phyloP scores from a whole-genome alignment of 2,888 invertebrate genomes.

The Catocala fraxini region DNA sequence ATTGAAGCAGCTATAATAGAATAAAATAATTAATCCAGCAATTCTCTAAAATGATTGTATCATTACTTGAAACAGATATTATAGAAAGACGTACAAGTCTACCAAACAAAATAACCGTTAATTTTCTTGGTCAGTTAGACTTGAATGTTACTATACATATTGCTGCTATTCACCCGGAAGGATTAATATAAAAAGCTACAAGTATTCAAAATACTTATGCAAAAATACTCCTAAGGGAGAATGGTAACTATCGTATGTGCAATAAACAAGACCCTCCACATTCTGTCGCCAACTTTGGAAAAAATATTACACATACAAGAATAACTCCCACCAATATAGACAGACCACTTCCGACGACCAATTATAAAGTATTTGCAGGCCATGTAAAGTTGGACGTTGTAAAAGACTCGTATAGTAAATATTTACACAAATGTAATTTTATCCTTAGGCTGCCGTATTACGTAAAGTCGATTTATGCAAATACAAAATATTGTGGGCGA shows the following conservation, averaged over 20 bases:
- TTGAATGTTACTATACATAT: neutral
- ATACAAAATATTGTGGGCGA: conserved; percentile 57
- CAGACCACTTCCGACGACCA: conserved; percentile 20
- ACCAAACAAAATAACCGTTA: neutral
- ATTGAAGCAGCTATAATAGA: too few relatives aligned
- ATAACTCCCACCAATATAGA: conserved; percentile 29
- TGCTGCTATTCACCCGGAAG: conserved; percentile 8
- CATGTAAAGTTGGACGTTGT: conserved; percentile 38
- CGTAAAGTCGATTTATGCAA: conserved; percentile 67
- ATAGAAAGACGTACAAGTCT: neutral
- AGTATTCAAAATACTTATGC: conserved; percentile 34
- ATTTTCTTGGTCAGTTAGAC: neutral
- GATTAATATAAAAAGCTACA: conserved; percentile 32
- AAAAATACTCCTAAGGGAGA: conserved; percentile 33
- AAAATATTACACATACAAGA: conserved; percentile 53
- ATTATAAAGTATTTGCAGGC: conserved; percentile 12
- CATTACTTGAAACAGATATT: too few relatives aligned
- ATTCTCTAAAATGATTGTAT: too few relatives aligned
- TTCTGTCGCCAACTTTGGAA: conserved; percentile 49
- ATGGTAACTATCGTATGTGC: conserved; percentile 42
- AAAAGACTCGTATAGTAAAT: conserved; percentile 57
- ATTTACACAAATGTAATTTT: conserved; percentile 65
- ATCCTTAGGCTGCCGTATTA: conserved; percentile 60
- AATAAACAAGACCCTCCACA: conserved; percentile 54
- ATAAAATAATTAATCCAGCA: too few relatives aligned